Conservation (phyloP, 2,888 invertebrate species). For the Poecilobothrus nobilitatus region DNA sequence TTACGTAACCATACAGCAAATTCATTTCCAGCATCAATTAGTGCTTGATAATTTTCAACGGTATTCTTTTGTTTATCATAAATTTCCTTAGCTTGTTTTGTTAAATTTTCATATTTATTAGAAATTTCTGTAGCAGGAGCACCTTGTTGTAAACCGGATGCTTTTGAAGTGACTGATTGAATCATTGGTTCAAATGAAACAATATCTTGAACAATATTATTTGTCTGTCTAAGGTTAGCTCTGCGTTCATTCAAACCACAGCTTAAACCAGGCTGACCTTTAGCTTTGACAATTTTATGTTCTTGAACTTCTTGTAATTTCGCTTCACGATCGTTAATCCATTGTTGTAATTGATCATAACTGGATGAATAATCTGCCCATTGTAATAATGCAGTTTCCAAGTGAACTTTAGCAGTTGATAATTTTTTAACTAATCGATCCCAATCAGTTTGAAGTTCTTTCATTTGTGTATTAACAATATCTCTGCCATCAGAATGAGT, state of each 20-base stretch:
- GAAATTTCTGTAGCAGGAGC: slow-evolving; percentile 88
- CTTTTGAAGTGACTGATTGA: slow-evolving; percentile 88
- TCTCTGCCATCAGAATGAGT: slow-evolving; percentile 85
- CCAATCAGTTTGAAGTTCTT: slow-evolving; percentile 87
- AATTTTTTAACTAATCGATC: slow-evolving; percentile 83
- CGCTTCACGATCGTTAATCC: slow-evolving; percentile 89
- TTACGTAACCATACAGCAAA: slow-evolving; percentile 87
- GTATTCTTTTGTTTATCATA: slow-evolving; percentile 84
- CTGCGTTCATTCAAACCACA: slow-evolving; percentile 75
- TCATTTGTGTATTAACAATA: slow-evolving; percentile 74
- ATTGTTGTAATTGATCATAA: slow-evolving; percentile 83
- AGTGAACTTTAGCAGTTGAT: slow-evolving; percentile 80
- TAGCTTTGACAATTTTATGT: slow-evolving; percentile 70
- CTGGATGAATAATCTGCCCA: slow-evolving; percentile 96
- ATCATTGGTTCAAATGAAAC: slow-evolving; percentile 96
- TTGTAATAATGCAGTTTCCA: slow-evolving; percentile 84
- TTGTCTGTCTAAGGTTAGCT: slow-evolving; percentile 80
- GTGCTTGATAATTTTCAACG: slow-evolving; percentile 83
- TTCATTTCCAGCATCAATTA: slow-evolving; percentile 84
- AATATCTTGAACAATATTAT: slow-evolving; percentile 92
- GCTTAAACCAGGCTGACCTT: slow-evolving; percentile 68
- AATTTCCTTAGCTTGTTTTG: slow-evolving; percentile 82
- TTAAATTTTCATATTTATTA: slow-evolving; percentile 78
- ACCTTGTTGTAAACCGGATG: slow-evolving; percentile 82
- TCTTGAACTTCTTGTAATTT: slow-evolving; percentile 84